Evolutionary conservation across 2,797 vertebrate genomes (phyloP), one percentile per base, ranked within the genome.

Genomic region (Pseudochromis fuscus): DNA sequence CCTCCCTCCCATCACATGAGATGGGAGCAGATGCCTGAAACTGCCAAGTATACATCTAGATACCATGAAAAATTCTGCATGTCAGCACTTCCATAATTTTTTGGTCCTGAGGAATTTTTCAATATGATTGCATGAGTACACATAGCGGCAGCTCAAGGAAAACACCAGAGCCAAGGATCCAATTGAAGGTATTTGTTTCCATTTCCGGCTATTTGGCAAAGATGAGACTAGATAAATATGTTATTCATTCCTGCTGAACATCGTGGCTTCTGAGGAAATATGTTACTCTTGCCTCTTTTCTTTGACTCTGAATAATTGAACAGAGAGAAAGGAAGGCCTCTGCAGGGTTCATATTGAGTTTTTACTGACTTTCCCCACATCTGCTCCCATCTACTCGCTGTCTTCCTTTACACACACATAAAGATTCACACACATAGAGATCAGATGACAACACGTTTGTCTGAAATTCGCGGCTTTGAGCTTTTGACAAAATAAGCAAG

Each of bases 301-400:
- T 91, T 91, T 85, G 81, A 91, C 86, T 91, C 86, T 94, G 93
- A 94, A 94, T 94, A 94, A 94, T 94, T 94, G 89, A 94, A 92
- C 82, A 94, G 89, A 88, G 79, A 72, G 75, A 74, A 80, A 90
- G 74, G 78, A 86, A 88, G 91, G 90, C 91, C 92, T 94, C 92
- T 79, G 82, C 85, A 88, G 92, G 91, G 86, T 93, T 93, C 85
- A 89, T 91, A 89, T 92, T 86, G 85, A 92, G 90, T 87, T 91
- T 93, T 64, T 58, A 84, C 88, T 27, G 72, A 84, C 79, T 89
- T 91, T 90, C 75, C 79, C 81, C 84, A 90, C 87, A 89, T 91
- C 84, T 86, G 83, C 82, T 90, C 84, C 65, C n/a, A n/a, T n/a
- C n/a, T 81, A 78, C 83, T 75, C 75, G 65, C 72, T 81, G 68